Base-by-base conservation (phyloP, 2,113 vertebrate species). In the Raphicerus campestris region DNA sequence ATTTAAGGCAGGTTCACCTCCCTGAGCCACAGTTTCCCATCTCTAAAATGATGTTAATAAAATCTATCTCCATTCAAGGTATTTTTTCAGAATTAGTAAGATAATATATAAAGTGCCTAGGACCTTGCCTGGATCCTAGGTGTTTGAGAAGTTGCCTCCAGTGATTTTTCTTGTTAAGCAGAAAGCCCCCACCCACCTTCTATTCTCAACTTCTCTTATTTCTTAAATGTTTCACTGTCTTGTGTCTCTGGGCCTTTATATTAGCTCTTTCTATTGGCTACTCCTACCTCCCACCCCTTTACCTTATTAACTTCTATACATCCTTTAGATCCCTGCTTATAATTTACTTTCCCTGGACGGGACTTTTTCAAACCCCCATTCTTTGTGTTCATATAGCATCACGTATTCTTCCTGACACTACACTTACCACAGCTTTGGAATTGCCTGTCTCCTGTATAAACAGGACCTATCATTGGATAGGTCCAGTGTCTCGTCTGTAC, bases 151-250 rank as follows among this genome's bases (percentile, higher is more conserved):
- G 93, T 90, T 92, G 10, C 58, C 56, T 95, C 26, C 73, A 89
- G 66, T 24, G 56, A 14, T 84, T 95, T 94, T 89, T 95, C 49
- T 96, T 89, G 35, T 58, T 89, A 89, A 87, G n/a, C 51, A 83
- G 87, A 88, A 87, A 96, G n/a, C 30, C 14, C 32, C 42, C 35
- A 85, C 5, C 32, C 42, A 3, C 28, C 56, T 70, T 92, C 78
- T 90, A 10, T 92, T 97, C 75, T 94, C 75, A 97, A 47, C 58
- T 78, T 70, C 17, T 91, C 26, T 82, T 87, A 35, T 93, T 92
- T 93, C 66, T 93, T 94, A 26, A 82, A 30, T 94, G 81, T 96
- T 97, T 95, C 81, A 35, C 66, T 88, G 20, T 95, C 47, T 56
- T 94, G 77, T 89, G 88, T 94, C 55, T 95, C 77, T 84, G 61